phyloP scores from a whole-genome alignment of 1,140 invertebrate species.

The Mycetomoellerius zeteki region DNA sequence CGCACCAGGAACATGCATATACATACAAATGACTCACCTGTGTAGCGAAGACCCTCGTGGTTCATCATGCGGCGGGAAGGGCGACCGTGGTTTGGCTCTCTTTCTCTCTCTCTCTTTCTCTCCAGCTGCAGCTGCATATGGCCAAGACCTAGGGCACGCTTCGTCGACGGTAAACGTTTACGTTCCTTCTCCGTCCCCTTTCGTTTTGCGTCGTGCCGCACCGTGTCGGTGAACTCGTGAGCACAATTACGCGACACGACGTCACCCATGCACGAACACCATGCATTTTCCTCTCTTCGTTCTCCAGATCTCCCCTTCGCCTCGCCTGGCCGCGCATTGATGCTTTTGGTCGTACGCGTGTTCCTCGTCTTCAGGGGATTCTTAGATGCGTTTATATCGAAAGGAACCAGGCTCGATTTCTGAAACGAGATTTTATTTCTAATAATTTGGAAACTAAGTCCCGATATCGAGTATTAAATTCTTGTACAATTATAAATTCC shows the following conservation, averaged over 20 bases:
- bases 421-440: neutral
- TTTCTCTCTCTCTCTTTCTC: neutral
- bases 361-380: neutral
- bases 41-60: slow-evolving; percentile 23
- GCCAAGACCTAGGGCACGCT: slow-evolving; percentile 55
- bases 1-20: slow-evolving; percentile 6
- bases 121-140: neutral
- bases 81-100: neutral
- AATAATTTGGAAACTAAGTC: neutral
- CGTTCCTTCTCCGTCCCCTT: slow-evolving; percentile 11
- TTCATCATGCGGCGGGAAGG: slow-evolving; percentile 29
- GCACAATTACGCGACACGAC: slow-evolving; percentile 28
- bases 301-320: neutral
- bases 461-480: neutral
- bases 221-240: slow-evolving; percentile 29
- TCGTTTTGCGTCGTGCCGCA: neutral
- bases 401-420: too few relatives aligned
- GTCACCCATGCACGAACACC: slow-evolving; percentile 8
- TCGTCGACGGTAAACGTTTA: slow-evolving; percentile 25
- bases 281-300: slow-evolving; percentile 1
- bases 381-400: neutral
- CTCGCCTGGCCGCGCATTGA: neutral
- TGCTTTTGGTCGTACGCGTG: neutral
- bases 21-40: slow-evolving; percentile 28
- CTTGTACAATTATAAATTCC: neutral